phyloP scores from a whole-genome alignment of 2,888 invertebrate species.

The Pyrocoelia pectoralis region DNA sequence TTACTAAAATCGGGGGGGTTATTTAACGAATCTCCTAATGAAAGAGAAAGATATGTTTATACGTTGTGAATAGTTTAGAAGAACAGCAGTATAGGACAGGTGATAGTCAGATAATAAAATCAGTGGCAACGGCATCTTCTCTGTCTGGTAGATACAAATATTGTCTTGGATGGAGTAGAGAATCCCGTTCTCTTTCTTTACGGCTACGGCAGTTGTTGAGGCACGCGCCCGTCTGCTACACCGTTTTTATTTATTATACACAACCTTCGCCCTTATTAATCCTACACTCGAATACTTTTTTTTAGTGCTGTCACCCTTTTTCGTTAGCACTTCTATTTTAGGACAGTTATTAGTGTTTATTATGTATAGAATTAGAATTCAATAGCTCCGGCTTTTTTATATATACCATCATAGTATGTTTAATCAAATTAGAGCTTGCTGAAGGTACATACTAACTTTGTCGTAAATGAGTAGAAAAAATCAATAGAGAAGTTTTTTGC shows the following conservation, averaged over 20 bases:
- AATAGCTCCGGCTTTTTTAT: background rate
- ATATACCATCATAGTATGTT: background rate
- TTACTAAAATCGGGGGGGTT: slow-evolving; percentile 43
- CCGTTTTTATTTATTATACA: slow-evolving; percentile 43
- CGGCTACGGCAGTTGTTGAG: slow-evolving; percentile 51
- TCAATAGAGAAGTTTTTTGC: slow-evolving; percentile 19
- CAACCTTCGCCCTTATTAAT: slow-evolving; percentile 39
- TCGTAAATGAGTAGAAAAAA: slow-evolving; percentile 6
- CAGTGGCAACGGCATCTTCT: slow-evolving; percentile 37
- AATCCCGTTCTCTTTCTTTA: slow-evolving; percentile 52
- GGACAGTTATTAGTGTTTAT: background rate
- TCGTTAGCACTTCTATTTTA: background rate
- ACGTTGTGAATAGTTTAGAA: slow-evolving; percentile 17
- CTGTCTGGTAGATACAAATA: slow-evolving; percentile 39
- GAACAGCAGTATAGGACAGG: slow-evolving; percentile 44
- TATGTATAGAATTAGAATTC: background rate
- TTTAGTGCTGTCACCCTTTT: too few relatives aligned
- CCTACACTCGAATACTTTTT: slow-evolving; percentile 20
- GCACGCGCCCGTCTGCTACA: slow-evolving; percentile 52
- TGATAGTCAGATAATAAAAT: slow-evolving; percentile 41
- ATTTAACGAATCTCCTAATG: slow-evolving; percentile 38
- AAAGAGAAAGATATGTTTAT: slow-evolving; percentile 31
- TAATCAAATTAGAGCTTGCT: too few relatives aligned
- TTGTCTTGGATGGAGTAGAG: slow-evolving; percentile 42
- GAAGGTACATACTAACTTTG: too few relatives aligned